Evolutionary conservation across 2,888 invertebrate species (phyloP).

Genomic region (Rhaphigaster nebulosa): DNA sequence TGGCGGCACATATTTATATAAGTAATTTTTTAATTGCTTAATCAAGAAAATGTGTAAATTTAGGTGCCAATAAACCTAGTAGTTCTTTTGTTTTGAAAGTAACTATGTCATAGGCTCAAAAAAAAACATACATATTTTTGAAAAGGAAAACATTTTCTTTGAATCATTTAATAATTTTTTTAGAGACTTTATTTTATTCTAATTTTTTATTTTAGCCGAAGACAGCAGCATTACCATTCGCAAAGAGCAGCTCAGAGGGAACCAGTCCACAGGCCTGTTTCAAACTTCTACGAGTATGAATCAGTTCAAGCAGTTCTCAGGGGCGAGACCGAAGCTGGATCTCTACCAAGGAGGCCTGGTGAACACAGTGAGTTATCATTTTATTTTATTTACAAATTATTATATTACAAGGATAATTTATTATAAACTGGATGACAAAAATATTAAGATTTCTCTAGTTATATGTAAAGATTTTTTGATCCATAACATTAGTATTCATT

Average conservation of each 20-base stretch:
- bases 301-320: conserved; percentile 76
- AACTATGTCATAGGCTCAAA: neutral
- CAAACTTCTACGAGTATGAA: conserved; percentile 89
- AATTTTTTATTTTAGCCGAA: conserved; percentile 71
- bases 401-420: no score
- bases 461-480: no score
- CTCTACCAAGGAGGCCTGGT: conserved; percentile 65
- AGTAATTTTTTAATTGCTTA: no score
- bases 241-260: conserved; percentile 74
- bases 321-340: conserved; percentile 67
- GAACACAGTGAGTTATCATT: conserved; percentile 47
- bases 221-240: conserved; percentile 77
- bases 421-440: neutral
- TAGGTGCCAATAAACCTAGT: no score
- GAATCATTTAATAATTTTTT: neutral
- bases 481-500: no score
- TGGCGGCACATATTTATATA: no score
- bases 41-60: no score
- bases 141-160: no score
- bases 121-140: neutral
- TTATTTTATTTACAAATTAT: neutral
- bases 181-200: neutral
- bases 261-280: conserved; percentile 77
- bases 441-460: no score
- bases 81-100: no score